Base-by-base conservation (phyloP, 2,888 invertebrate species). In the Cryptocephalus primarius region DNA sequence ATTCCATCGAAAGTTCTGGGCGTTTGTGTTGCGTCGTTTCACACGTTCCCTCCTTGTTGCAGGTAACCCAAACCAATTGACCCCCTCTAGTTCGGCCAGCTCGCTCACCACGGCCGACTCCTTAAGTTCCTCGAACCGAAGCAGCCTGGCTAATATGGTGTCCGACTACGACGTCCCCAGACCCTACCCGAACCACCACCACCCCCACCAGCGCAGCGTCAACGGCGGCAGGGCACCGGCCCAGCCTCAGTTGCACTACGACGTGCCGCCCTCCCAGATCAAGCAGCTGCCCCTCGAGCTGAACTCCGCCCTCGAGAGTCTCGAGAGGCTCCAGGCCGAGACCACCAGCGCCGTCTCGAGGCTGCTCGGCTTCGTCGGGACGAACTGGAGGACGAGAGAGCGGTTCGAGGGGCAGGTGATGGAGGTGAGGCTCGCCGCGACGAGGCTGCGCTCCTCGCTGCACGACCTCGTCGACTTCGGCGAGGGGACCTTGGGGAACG, bases 381-480 rank as follows among this genome's bases (percentile, higher is more conserved):
- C 88, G 31, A 80, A 83, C 47, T 93, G 93, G 93, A 78, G 92
- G 60, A 78, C 79, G 50, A 79, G 80, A 51, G 86, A 87, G 32
- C 84, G 85, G 62, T 73, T 94, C 50, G 85, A 89, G 55, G 77
- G 81, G 11, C 82, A 82, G 47, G 71, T 91, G 39, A 80, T 88
- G 72, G 91, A 93, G 65, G 82, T 94, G 39, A 86, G 88, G 69
- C 75, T 88, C 55, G 83, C 88, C 8, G 86, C 86, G 40, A 78
- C 83, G 8, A 75, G 87, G 44, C 73, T 94, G 41, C 77, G 85
- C 54, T 85, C 88, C 4, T 84, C 88, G 1, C 70, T 93, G 33
- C 86, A 88, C 65, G 91, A 93, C 72, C 79, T 93, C 48, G 81
- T 89, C 0, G 88, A 91, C 56, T 94, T 94, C 66, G 84, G 88